These are phyloP conservation scores for Oryzias celebensis DNA, from an alignment of 2,113 vertebrate genomes.

Conservation along the genomic window DNA sequence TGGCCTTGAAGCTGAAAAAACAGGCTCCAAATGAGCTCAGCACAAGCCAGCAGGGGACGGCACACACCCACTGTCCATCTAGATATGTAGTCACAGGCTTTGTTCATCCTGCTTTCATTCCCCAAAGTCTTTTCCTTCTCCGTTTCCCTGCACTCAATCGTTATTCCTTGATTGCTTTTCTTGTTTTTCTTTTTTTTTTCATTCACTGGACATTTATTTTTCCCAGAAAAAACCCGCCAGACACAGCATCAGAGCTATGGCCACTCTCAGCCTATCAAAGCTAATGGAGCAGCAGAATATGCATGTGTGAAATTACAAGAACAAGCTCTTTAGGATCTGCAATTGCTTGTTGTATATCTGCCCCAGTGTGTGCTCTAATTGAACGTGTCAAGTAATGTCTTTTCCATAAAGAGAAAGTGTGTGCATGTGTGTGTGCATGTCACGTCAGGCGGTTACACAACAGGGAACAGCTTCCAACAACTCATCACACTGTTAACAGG, in stretches of 20 bases:
- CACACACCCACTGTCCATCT: too few relatives aligned
- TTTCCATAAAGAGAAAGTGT: constrained; percentile 15
- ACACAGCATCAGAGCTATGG: constrained; percentile 45
- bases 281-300: constrained; percentile 16
- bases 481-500: constrained; percentile 28
- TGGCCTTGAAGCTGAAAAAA: too few relatives aligned
- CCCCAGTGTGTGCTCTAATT: constrained; percentile 32
- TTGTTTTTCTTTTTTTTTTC: constrained; percentile 32
- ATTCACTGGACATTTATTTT: constrained; percentile 50
- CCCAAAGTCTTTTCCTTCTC: constrained; percentile 3
- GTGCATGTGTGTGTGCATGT: neutral
- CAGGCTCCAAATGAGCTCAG: too few relatives aligned
- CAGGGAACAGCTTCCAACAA: constrained; percentile 15
- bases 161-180: neutral
- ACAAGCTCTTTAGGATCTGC: constrained; percentile 13
- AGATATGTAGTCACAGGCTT: too few relatives aligned
- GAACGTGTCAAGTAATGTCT: constrained; percentile 28
- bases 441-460: constrained; percentile 21
- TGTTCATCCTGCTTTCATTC: neutral
- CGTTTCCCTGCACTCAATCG: neutral
- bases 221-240: constrained; percentile 61
- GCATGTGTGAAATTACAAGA: constrained; percentile 7
- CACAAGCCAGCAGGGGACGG: too few relatives aligned
- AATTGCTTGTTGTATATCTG: constrained; percentile 29
- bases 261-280: constrained; percentile 38